Base-by-base conservation (phyloP, 2,888 invertebrate genomes). In the Cremastobaeus sp. region DNA sequence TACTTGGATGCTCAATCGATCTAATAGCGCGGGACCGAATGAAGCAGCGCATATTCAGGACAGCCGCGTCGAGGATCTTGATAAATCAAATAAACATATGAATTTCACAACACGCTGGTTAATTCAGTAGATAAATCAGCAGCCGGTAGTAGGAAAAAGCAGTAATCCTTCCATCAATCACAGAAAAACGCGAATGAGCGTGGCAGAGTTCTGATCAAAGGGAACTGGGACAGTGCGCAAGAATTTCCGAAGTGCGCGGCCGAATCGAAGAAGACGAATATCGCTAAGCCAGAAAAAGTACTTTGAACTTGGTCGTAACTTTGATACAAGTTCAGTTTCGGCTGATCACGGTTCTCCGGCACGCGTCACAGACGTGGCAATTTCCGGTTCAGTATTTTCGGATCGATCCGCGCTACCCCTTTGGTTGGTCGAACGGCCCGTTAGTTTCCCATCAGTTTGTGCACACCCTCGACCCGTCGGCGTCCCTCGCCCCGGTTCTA, bases 321-420 rank as follows among this genome's bases (percentile, higher is more conserved):
- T 59, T 54, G 60, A 54, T 41, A 45, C 72, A 57, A 66, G 37
- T 60, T 60, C 54, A 30, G 60, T 48, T 64, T 50, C 35, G 34
- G 57, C 21, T 71, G 59, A 60, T 72, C 54, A 60, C 54, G 65
- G 48, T 54, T 66, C 65, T 60, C 41, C 47, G 74, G 74, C 66
- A 75, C 74, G 74, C 74, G 69, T 70, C 66, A 50, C 74, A 66
- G 74, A 75, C 71, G 70, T 60, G 62, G 74, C 68, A 71, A 75
- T 75, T 75, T 75, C 74, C 74, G 70, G 71, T 62, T 69, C 64
- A 60, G 70, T 78, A 80, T 80, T 82, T 81, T 82, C 77, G 78
- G 79, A 82, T 82, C 81, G 82, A 82, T 82, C 78, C 76, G 72
- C 76, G 71, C 81, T 78, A 82, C 81, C 81, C 82, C 78, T 81